Conservation (phyloP, 2,113 vertebrate species). For the Dinomys branickii region DNA sequence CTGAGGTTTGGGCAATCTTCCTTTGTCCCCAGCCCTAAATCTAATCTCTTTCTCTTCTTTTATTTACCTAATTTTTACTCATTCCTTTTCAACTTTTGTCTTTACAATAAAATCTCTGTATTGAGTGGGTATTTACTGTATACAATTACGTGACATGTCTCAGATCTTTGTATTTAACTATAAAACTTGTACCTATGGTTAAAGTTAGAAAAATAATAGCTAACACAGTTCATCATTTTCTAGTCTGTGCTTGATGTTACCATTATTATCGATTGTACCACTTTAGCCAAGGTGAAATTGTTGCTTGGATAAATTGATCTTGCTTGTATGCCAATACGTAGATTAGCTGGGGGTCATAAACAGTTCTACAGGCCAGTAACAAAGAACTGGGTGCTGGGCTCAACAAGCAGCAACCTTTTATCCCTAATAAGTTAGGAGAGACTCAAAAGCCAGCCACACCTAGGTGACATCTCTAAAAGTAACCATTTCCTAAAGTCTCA, state of each 20-base stretch:
- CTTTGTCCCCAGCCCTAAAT: background rate
- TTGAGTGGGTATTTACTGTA: background rate
- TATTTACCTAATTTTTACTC: background rate
- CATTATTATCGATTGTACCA: too few relatives aligned
- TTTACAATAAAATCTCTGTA: background rate
- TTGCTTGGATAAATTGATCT: background rate
- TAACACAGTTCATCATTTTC: background rate
- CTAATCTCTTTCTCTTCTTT: background rate
- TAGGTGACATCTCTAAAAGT: background rate
- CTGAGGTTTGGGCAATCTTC: background rate
- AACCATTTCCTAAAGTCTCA: background rate
- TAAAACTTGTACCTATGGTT: background rate
- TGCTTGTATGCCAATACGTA: background rate
- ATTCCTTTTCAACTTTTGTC: background rate
- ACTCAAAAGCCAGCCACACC: too few relatives aligned
- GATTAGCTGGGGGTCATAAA: background rate
- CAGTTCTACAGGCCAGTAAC: background rate
- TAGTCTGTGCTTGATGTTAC: background rate
- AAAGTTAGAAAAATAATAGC: background rate
- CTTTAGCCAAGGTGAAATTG: background rate
- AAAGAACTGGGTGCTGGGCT: background rate
- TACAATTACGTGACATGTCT: background rate
- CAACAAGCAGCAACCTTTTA: background rate
- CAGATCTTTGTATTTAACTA: background rate
- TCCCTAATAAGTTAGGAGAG: background rate